Conservation (phyloP, 2,888 invertebrate genomes). For the Campoletis raptor region DNA sequence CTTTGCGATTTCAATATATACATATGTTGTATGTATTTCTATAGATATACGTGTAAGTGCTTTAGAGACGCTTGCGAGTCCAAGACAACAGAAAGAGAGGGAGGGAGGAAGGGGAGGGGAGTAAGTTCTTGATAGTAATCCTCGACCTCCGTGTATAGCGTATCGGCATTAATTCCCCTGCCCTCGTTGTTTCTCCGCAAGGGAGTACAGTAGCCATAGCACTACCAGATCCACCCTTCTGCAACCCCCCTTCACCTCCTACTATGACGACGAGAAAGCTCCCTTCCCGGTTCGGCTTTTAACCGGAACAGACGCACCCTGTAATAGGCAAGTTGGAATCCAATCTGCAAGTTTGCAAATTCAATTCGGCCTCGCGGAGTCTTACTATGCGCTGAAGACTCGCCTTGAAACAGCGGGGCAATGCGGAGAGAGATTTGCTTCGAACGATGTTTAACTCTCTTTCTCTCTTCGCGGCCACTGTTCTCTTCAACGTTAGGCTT, state of each 20-base stretch:
- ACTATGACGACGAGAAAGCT: constrained; percentile 51
- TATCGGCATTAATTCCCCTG: constrained; percentile 85
- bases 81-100: constrained; percentile 69
- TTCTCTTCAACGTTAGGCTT: constrained; percentile 30
- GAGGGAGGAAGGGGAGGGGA: not conserved
- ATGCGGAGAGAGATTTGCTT: constrained; percentile 42
- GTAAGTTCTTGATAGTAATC: constrained; percentile 78
- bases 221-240: constrained; percentile 39
- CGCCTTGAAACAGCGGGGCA: constrained; percentile 41
- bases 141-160: constrained; percentile 81
- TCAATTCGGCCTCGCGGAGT: constrained; percentile 82
- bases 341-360: constrained; percentile 85
- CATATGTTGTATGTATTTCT: constrained; percentile 3
- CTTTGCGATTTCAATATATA: constrained; percentile 33
- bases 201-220: constrained; percentile 54
- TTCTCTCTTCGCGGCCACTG: constrained; percentile 6
- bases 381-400: constrained; percentile 79
- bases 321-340: constrained; percentile 85
- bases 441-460: constrained; percentile 40
- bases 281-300: constrained; percentile 79
- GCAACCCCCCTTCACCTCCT: constrained; percentile 39
- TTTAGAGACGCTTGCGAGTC: constrained; percentile 57
- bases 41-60: constrained; percentile 30
- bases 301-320: constrained; percentile 85
- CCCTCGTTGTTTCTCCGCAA: constrained; percentile 72